These are phyloP conservation scores for Vespertilio murinus DNA, from an alignment of 2,797 vertebrate species.

Conservation along the genomic window DNA sequence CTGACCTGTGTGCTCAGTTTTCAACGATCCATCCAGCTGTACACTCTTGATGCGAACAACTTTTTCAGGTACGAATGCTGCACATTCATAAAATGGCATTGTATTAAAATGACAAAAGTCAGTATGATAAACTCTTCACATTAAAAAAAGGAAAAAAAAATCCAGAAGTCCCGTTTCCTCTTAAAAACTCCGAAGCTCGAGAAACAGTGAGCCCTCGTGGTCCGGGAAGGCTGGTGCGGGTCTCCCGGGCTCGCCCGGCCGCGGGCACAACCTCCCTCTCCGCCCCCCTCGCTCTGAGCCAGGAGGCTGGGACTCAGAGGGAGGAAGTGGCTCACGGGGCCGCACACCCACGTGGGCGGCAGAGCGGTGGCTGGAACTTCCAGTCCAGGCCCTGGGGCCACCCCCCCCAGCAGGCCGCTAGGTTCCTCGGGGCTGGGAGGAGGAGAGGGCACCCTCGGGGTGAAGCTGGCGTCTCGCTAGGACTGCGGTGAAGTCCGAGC, in stretches of 20 bases:
- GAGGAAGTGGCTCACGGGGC: not conserved
- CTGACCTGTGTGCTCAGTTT: not conserved
- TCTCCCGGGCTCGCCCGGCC: not conserved
- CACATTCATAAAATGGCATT: not conserved
- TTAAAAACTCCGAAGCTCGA: not conserved
- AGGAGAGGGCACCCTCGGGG: too few relatives aligned
- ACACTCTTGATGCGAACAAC: not conserved
- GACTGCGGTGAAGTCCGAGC: too few relatives aligned
- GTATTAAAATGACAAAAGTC: not conserved
- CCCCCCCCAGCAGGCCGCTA: not conserved
- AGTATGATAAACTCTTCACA: not conserved
- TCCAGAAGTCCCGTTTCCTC: not conserved
- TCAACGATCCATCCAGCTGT: not conserved
- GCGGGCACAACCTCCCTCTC: fast-evolving
- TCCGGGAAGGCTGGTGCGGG: not conserved
- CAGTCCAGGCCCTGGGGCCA: not conserved
- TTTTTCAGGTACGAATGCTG: not conserved
- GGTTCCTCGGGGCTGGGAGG: not conserved
- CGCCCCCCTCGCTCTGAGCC: not conserved
- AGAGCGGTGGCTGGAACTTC: not conserved
- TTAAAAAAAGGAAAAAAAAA: not conserved
- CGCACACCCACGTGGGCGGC: not conserved
- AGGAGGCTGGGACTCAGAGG: not conserved
- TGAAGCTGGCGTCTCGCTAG: not conserved
- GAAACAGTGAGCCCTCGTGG: fast-evolving